Conservation (phyloP, 2,888 invertebrate species). For the Limnephilus rhombicus region DNA sequence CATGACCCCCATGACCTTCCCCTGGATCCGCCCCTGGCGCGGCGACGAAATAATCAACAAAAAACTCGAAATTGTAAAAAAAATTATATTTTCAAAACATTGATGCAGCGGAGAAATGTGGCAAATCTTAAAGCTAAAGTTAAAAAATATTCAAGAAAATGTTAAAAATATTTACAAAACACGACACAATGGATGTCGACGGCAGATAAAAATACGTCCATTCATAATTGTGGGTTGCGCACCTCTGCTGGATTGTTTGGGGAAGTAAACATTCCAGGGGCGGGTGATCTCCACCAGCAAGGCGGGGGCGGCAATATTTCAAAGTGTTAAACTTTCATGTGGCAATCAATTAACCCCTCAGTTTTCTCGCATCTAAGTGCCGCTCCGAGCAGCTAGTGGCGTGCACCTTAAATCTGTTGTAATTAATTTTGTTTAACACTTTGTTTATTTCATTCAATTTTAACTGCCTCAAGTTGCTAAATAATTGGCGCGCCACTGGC, state of each 20-base stretch:
- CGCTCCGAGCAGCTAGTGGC: conserved; percentile 44
- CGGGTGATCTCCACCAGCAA: background rate
- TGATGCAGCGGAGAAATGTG: too few species aligned
- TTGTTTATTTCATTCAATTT: conserved; percentile 66
- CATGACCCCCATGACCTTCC: too few species aligned
- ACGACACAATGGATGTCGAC: too few species aligned
- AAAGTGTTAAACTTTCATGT: conserved; percentile 66
- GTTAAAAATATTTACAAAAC: too few species aligned
- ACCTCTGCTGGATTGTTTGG: background rate
- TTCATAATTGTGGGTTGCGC: background rate
- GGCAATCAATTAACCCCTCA: conserved; percentile 66
- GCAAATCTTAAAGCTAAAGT: too few species aligned
- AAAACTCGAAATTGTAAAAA: too few species aligned
- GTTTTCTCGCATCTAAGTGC: conserved; percentile 53
- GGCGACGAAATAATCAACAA: too few species aligned
- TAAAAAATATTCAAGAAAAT: too few species aligned
- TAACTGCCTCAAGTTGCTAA: background rate
- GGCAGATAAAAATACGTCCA: too few species aligned
- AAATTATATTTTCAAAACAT: too few species aligned
- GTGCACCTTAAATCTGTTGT: conserved; percentile 66
- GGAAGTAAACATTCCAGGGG: conserved; percentile 37
- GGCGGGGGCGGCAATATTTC: conserved; percentile 62
- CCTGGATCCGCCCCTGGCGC: too few species aligned
- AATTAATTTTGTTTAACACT: conserved; percentile 66
- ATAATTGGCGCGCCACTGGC: conserved; percentile 15